These are phyloP conservation scores for Smutsia temminckii DNA, from an alignment of 2,797 vertebrate species.

Conservation along the genomic window DNA sequence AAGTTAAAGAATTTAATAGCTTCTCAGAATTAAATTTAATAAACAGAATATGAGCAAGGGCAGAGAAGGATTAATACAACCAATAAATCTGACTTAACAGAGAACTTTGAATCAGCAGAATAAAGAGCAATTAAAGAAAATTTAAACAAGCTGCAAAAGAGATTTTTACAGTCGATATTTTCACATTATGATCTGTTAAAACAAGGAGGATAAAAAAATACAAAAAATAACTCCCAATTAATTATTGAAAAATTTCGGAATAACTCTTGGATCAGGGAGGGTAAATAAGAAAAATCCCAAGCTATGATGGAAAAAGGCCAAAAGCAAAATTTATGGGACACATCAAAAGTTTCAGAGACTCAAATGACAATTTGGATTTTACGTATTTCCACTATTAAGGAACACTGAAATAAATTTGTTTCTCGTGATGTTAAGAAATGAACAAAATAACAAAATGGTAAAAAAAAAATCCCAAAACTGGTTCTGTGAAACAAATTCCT, in stretches of 20 bases:
- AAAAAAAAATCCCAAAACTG: background rate
- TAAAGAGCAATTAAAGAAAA: background rate
- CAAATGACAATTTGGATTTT: background rate
- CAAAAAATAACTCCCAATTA: background rate
- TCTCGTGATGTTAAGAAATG: background rate
- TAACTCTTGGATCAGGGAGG: background rate
- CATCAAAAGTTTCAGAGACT: background rate
- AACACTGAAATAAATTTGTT: background rate
- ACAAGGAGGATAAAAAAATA: background rate
- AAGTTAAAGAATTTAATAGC: background rate
- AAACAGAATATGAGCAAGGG: background rate
- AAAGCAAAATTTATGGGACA: background rate
- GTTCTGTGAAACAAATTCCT: slow-evolving; percentile 36
- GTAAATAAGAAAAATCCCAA: background rate
- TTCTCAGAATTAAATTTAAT: no score
- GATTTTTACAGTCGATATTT: background rate
- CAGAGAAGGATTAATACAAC: background rate
- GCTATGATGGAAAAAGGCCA: background rate
- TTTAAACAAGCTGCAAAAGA: background rate
- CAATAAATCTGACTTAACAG: background rate
- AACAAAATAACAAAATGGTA: background rate
- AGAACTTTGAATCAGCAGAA: background rate
- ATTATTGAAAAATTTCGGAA: background rate
- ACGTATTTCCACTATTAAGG: background rate
- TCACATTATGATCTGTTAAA: background rate